Evolutionary conservation across 2,888 invertebrate species (phyloP).

Genomic region (Petrolisthes cinctipes): DNA sequence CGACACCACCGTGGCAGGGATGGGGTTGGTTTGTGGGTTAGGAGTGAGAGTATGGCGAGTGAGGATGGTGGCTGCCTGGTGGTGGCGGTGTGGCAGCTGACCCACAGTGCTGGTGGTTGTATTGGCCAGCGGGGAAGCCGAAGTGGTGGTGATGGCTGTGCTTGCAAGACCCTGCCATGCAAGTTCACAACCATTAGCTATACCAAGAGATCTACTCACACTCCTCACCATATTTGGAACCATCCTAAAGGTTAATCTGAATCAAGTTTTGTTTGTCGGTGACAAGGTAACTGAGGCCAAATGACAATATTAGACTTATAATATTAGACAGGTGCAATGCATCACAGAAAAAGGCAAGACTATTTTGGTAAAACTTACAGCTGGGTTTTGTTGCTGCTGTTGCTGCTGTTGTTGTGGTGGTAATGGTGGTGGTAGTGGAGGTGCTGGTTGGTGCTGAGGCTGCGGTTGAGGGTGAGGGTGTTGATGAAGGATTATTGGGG

Average conservation of each 20-base stretch:
- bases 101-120: slow-evolving; percentile 29
- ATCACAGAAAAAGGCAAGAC: too few species aligned
- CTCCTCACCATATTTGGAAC: too few species aligned
- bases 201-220: too few species aligned
- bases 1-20: slow-evolving; percentile 51
- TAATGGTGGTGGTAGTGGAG: neutral
- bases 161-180: slow-evolving; percentile 19
- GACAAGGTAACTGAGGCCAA: neutral
- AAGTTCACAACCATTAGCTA: neutral
- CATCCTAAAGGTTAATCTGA: neutral
- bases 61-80: slow-evolving; percentile 35
- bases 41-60: slow-evolving; percentile 36
- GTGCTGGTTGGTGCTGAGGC: neutral
- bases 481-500: neutral
- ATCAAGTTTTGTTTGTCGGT: neutral
- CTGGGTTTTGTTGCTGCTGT: neutral
- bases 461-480: neutral
- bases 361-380: slow-evolving; percentile 14
- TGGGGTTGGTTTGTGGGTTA: slow-evolving; percentile 25
- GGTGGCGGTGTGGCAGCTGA: slow-evolving; percentile 33
- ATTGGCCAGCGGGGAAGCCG: slow-evolving; percentile 10
- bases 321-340: neutral
- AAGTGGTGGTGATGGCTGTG: slow-evolving; percentile 27
- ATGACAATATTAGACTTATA: neutral
- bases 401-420: neutral